Conservation (phyloP, 2,797 vertebrate genomes). For the Streptopelia turtur region DNA sequence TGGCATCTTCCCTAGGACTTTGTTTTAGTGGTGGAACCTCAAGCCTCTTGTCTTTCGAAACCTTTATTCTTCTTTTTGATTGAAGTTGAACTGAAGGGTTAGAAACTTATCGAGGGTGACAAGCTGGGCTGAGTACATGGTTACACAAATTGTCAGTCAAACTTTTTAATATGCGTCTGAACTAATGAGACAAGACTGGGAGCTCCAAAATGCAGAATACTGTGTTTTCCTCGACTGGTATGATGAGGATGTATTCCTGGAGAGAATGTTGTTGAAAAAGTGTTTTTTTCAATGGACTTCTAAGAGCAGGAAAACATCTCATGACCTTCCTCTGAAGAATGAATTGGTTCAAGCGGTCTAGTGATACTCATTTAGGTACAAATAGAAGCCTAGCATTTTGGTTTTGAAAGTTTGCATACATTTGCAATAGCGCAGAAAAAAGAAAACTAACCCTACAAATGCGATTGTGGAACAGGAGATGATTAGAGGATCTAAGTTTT, state of each 20-base stretch:
- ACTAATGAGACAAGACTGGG: background rate
- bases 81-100: background rate
- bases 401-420: background rate
- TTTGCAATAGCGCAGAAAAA: background rate
- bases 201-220: accelerated
- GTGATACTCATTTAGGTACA: background rate
- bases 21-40: background rate
- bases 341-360: background rate
- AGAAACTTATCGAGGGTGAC: background rate
- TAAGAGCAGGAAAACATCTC: background rate
- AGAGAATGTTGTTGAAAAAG: background rate
- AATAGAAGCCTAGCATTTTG: background rate
- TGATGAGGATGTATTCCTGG: background rate
- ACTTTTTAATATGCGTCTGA: background rate
- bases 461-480: background rate
- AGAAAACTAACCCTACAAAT: background rate
- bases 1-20: background rate
- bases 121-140: background rate
- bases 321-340: background rate
- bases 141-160: background rate
- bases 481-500: background rate
- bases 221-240: background rate
- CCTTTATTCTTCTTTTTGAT: background rate
- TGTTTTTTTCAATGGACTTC: background rate
- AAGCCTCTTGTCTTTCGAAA: background rate